A percentile compares a stretch with the other conserved stretches of the same genome.
phyloP scores from a whole-genome alignment of 2,797 vertebrate genomes.

The Etheostoma perlongum region DNA sequence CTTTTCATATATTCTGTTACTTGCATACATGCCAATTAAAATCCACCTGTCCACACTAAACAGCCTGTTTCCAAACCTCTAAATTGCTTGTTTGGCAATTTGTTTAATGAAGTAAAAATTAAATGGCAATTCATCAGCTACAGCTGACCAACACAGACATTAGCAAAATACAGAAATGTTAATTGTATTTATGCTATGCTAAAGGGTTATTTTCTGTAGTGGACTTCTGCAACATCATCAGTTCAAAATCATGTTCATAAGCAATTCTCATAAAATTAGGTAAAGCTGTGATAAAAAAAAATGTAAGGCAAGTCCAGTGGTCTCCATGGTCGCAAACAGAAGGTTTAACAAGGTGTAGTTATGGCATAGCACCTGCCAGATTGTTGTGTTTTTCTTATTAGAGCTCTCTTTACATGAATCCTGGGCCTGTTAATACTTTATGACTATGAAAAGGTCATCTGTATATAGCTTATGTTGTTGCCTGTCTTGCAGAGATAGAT shows the following conservation, averaged over 20 bases:
- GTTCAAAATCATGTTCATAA: not conserved
- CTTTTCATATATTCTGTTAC: not conserved
- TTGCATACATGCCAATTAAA: conserved; percentile 8
- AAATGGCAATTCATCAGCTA: not conserved
- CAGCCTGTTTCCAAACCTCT: not conserved
- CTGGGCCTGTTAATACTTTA: not conserved
- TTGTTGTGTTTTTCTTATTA: conserved; percentile 8
- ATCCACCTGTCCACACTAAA: not conserved
- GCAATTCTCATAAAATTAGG: not conserved
- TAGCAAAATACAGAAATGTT: not conserved
- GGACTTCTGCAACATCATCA: not conserved
- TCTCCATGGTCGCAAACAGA: not conserved
- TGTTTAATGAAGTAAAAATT: not conserved
- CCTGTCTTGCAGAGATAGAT: not conserved
- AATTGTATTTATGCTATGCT: not conserved
- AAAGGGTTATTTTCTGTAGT: not conserved
- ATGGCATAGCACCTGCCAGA: not conserved
- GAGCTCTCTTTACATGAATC: not conserved
- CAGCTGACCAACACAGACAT: not conserved
- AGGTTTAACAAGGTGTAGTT: not conserved
- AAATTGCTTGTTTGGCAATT: not conserved
- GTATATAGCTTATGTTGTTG: not conserved
- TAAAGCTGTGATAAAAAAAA: not conserved
- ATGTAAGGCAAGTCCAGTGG: not conserved
- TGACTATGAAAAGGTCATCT: not conserved